A percentile compares a stretch with the other conserved stretches of the same genome.
phyloP scores from a whole-genome alignment of 2,888 invertebrate species.

The Tetragnatha montana region DNA sequence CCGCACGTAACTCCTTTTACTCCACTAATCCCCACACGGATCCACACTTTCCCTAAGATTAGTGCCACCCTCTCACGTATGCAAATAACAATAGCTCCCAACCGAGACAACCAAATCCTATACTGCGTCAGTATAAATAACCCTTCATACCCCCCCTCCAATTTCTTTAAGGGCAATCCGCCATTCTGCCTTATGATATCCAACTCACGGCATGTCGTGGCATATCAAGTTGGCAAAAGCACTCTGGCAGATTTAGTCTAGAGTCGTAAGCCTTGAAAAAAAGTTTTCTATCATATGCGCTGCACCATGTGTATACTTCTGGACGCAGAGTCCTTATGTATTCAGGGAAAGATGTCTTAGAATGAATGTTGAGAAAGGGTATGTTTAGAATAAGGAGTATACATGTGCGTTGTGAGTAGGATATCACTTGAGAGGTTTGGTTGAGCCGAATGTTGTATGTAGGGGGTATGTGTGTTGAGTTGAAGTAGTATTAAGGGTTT shows the following conservation, averaged over 20 bases:
- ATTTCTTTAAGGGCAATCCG: slow-evolving; percentile 26
- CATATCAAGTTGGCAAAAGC: slow-evolving; percentile 34
- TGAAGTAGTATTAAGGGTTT: background rate
- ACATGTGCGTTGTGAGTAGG: background rate
- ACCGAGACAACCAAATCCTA: background rate
- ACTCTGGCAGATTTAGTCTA: slow-evolving; percentile 49
- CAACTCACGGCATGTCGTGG: background rate
- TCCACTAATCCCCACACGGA: background rate
- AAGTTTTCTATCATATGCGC: background rate
- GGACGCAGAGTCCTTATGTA: background rate
- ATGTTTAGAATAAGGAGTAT: background rate
- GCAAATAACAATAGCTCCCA: background rate
- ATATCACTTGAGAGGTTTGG: background rate
- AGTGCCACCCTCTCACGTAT: background rate
- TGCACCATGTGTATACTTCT: background rate
- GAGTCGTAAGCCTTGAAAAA: slow-evolving; percentile 23
- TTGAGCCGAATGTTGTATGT: background rate
- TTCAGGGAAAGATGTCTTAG: background rate
- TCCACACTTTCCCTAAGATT: background rate
- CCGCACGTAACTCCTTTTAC: too few relatives aligned
- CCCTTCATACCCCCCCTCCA: background rate
- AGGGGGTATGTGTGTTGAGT: background rate
- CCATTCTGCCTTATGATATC: background rate
- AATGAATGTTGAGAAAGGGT: background rate
- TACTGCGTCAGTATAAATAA: background rate